These are phyloP conservation scores for Sinocyclocheilus maitianheensis DNA, from an alignment of 2,113 vertebrate genomes.

Conservation along the genomic window DNA sequence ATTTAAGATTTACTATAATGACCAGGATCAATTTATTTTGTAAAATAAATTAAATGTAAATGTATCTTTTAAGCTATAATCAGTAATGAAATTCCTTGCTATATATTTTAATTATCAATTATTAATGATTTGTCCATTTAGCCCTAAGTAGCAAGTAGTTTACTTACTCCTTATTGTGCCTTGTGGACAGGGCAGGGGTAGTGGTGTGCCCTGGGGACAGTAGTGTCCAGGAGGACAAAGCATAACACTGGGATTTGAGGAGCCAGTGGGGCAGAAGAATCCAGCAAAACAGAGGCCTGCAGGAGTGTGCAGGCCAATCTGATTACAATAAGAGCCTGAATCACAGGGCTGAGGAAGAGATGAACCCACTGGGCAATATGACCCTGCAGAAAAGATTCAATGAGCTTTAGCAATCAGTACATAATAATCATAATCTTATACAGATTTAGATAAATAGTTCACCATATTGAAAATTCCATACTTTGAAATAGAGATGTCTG, in stretches of 20 bases:
- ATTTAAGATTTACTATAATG: neutral
- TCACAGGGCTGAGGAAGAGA: slow-evolving; percentile 75
- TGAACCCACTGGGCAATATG: slow-evolving; percentile 79
- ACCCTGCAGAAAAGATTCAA: slow-evolving; percentile 66
- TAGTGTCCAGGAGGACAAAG: slow-evolving; percentile 78
- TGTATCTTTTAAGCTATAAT: neutral
- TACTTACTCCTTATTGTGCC: slow-evolving; percentile 74
- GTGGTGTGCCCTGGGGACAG: slow-evolving; percentile 78
- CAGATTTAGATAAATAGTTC: neutral
- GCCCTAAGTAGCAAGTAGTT: neutral
- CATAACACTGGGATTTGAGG: slow-evolving; percentile 61
- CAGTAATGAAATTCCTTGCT: neutral
- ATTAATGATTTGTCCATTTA: neutral
- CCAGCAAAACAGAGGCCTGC: slow-evolving; percentile 70
- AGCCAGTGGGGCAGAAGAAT: slow-evolving; percentile 79
- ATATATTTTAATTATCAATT: no score
- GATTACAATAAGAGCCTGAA: slow-evolving; percentile 76
- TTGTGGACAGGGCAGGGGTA: slow-evolving; percentile 70
- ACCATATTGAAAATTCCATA: neutral
- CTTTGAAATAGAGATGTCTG: neutral
- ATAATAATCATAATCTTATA: neutral
- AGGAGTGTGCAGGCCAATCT: slow-evolving; percentile 65
- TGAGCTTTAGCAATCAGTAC: neutral
- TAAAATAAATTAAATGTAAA: neutral
- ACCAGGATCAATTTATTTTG: neutral